Percentiles rank a stretch among this genome's conserved stretches.
Conservation (phyloP, 2,888 invertebrate genomes). For the Xylota segnis region DNA sequence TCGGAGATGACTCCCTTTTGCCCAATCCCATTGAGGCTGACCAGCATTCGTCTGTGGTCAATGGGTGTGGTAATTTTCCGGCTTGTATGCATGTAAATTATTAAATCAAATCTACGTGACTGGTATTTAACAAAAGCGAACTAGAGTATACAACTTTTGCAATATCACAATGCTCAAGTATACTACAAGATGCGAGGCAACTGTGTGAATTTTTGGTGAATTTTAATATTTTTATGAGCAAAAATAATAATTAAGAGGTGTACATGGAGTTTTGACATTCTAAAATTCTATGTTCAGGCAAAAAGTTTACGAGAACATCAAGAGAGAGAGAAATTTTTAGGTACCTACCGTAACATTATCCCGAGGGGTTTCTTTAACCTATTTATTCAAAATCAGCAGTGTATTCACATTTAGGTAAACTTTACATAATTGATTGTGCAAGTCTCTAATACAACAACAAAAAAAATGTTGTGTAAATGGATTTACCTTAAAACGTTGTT, state of each 20-base stretch:
- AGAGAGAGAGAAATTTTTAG: not conserved
- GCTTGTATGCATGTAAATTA: constrained; percentile 57
- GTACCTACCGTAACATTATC: not conserved
- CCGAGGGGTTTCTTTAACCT: not conserved
- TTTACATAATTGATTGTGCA: too few relatives aligned
- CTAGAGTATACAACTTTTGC: constrained; percentile 50
- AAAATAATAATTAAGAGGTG: constrained; percentile 52
- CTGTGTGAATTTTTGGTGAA: not conserved
- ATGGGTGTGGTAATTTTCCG: constrained; percentile 62
- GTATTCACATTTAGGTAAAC: too few relatives aligned
- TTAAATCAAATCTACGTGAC: constrained; percentile 64
- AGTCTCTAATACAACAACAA: too few relatives aligned
- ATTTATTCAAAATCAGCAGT: not conserved
- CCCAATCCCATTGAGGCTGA: constrained; percentile 19
- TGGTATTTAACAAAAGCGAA: constrained; percentile 56
- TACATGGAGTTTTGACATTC: constrained; percentile 18
- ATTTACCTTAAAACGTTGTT: too few relatives aligned
- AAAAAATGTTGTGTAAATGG: too few relatives aligned
- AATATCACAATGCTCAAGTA: constrained; percentile 66
- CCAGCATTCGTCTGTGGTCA: constrained; percentile 24
- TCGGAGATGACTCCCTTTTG: constrained; percentile 15
- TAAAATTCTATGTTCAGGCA: constrained; percentile 19
- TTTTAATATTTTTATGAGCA: constrained; percentile 45
- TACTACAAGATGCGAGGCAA: constrained; percentile 1
- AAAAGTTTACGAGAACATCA: constrained; percentile 24